Evolutionary conservation across 2,888 invertebrate species (phyloP).

Genomic region (Lepidocyrtoides sp.): DNA sequence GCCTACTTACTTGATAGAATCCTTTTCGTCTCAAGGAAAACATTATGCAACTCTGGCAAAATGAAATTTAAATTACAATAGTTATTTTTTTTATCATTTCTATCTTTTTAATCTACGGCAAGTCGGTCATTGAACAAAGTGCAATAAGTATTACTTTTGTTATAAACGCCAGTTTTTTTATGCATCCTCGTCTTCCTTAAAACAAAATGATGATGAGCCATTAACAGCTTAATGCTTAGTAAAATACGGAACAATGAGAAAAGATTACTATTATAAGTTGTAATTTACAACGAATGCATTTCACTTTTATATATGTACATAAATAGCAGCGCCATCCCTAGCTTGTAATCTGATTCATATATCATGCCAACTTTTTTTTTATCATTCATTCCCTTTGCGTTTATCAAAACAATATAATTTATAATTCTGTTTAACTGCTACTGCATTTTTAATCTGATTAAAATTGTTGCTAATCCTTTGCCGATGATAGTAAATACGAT

Average conservation of each 20-base stretch:
- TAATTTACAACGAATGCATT: background rate
- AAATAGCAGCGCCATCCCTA: background rate
- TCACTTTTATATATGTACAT: background rate
- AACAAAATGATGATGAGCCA: background rate
- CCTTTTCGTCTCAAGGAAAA: background rate
- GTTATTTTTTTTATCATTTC: background rate
- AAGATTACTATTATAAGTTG: background rate
- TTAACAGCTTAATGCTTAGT: background rate
- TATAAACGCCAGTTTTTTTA: background rate
- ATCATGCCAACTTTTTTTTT: constrained; percentile 30
- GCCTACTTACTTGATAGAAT: background rate
- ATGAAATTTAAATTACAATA: background rate
- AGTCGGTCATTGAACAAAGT: constrained; percentile 49
- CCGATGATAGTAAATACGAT: background rate
- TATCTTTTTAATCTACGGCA: background rate
- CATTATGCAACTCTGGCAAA: constrained; percentile 10
- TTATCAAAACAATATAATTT: constrained; percentile 11
- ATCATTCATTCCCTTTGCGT: constrained; percentile 4
- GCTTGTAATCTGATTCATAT: background rate
- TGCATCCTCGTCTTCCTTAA: constrained; percentile 19
- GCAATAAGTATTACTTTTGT: background rate
- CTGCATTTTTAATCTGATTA: constrained; percentile 17
- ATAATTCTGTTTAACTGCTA: background rate
- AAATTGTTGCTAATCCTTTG: background rate
- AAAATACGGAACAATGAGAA: background rate